Base-by-base conservation (phyloP, 2,797 vertebrate genomes). In the Urocyon cinereoargenteus region DNA sequence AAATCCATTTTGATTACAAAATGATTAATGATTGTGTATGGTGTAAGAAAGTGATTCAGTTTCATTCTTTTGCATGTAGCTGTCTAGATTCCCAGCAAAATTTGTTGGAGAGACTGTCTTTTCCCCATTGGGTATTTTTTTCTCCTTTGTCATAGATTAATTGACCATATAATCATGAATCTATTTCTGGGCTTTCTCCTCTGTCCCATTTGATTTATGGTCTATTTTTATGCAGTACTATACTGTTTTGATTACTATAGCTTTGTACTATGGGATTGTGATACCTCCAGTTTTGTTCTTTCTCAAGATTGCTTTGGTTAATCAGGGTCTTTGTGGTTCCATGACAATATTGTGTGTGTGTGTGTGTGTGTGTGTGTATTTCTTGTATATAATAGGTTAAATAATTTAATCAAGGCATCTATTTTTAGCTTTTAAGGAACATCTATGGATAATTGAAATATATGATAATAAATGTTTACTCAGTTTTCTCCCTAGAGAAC, bases 381-480 rank as follows among this genome's bases (percentile, higher is more conserved):
- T 90, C 36, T 94, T 89, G 5, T 59, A 66, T 4, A 31, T 40
- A 55, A 89, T 59, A 96, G 19, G 24, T 83, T 57, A 72, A 51
- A 22, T n/a, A 28, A 75, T 78, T 45, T 62, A 78, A 85, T 85
- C 24, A 90, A 92, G 81, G 19, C 16, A 51, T 73, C 91, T 97
- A 34, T 18, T 79, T 95, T 86, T 86, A 77, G 64, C 59, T 96
- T 95, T 95, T 28, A 61, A 36, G 73, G 86, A 91, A 57, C 12
- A 86, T 5, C 34, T 68, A 6, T 88, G 64, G 61, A 51, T 95
- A 75, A 59, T 7, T 73, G 8, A 19, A 92, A 85, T 86, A 64
- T 64, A 61, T n/a, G 18, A 16, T 59, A 75, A 84, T 90, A 94
- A 90, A 86, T 49, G 28, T 83, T 86, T 66, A 84, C 55, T 92